These are phyloP conservation scores for Pangasius mekongensis DNA, from an alignment of 2,797 vertebrate genomes.

Conservation along the genomic window DNA sequence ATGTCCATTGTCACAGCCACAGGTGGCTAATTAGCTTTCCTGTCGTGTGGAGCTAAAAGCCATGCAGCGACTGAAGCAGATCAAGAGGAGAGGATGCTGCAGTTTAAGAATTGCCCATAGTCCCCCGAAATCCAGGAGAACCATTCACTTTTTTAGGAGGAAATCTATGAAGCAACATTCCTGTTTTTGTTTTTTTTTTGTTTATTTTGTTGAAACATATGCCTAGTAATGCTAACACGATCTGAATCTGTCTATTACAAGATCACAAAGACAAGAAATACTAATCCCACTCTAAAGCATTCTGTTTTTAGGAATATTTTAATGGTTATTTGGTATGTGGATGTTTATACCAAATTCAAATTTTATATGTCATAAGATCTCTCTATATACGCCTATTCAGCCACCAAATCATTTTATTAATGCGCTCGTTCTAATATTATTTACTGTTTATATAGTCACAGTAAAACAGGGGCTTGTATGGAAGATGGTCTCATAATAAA, in stretches of 20 bases:
- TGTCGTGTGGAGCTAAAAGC: slow-evolving; percentile 61
- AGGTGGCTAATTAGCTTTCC: slow-evolving; percentile 77
- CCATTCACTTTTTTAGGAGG: slow-evolving; percentile 7
- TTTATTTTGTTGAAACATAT: neutral
- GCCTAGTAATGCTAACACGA: neutral
- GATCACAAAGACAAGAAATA: neutral
- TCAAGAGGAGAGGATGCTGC: slow-evolving; percentile 29
- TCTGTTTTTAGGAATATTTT: neutral
- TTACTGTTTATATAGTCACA: neutral
- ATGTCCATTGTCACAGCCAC: slow-evolving; percentile 57
- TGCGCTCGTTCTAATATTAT: neutral
- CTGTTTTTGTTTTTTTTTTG: neutral
- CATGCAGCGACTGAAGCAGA: slow-evolving; percentile 23
- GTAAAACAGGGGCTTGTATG: neutral
- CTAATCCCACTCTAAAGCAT: neutral
- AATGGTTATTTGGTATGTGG: neutral
- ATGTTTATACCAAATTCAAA: neutral
- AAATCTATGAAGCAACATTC: neutral
- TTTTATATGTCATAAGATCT: neutral
- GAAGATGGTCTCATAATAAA: neutral
- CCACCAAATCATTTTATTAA: neutral
- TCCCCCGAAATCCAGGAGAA: slow-evolving; percentile 45
- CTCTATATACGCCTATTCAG: neutral
- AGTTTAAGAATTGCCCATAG: slow-evolving; percentile 37
- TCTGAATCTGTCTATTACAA: neutral